Percentiles rank a stretch among this genome's conserved stretches.
These are phyloP conservation scores for Cryptomyrus ogoouensis DNA, from an alignment of 2,113 vertebrate genomes.

Conservation along the genomic window DNA sequence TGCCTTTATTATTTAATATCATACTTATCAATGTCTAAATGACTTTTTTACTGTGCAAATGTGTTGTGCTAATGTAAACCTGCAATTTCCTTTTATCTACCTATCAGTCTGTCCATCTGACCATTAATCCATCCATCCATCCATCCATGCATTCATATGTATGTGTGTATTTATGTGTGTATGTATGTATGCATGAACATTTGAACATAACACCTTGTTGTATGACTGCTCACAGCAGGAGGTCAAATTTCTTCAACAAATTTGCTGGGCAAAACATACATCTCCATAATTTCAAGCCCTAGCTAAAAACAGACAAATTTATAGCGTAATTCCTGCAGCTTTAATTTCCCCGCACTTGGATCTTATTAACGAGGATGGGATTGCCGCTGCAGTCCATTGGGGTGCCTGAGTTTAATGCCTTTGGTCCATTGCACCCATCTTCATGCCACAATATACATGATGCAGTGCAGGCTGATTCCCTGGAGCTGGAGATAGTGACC, in stretches of 20 bases:
- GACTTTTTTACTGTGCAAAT: not conserved
- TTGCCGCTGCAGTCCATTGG: not conserved
- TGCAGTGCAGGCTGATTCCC: slow-evolving; percentile 26
- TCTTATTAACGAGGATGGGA: not conserved
- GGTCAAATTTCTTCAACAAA: not conserved
- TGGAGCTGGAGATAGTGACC: slow-evolving; percentile 37
- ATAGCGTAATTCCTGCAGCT: not conserved
- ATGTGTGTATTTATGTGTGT: not conserved
- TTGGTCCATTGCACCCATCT: slow-evolving; percentile 11
- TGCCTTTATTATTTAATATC: not conserved
- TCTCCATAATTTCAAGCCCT: not conserved
- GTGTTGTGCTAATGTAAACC: not conserved
- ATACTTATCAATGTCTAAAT: not conserved
- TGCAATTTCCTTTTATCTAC: not conserved
- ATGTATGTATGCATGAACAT: not conserved
- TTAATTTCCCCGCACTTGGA: not conserved
- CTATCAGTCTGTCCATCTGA: not conserved
- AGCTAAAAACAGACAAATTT: not conserved
- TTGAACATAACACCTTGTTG: no score
- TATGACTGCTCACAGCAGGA: not conserved
- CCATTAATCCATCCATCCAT: not conserved
- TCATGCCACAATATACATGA: not conserved
- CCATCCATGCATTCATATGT: not conserved
- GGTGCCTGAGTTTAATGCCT: slow-evolving; percentile 7
- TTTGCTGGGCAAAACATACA: no score